Conservation (phyloP, 2,888 invertebrate genomes). For the Tipula helvola region DNA sequence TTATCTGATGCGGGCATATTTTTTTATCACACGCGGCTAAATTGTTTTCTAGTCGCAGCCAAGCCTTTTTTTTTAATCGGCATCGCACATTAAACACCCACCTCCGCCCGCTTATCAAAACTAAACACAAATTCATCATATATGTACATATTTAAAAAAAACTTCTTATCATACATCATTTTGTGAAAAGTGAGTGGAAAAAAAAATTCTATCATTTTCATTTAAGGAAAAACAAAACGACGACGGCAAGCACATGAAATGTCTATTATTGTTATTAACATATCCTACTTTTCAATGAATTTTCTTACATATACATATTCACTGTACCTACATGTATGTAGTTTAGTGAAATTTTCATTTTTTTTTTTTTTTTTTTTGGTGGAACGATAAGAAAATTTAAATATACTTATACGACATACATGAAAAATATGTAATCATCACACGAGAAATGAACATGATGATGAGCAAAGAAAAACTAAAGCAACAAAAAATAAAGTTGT, state of each 20-base stretch:
- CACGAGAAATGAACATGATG: background rate
- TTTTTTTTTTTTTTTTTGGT: background rate
- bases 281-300: conserved; percentile 4
- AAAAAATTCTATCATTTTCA: background rate
- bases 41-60: background rate
- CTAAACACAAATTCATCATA: background rate
- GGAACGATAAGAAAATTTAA: background rate
- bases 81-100: background rate
- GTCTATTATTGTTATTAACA: conserved; percentile 4
- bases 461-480: background rate
- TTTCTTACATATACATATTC: background rate
- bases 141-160: background rate
- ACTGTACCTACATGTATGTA: background rate
- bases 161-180: background rate
- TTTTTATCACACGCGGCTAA: background rate
- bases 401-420: background rate
- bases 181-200: background rate
- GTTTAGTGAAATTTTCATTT: background rate
- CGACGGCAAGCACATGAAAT: background rate
- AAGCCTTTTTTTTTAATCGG: background rate
- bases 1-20: background rate
- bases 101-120: background rate
- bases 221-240: background rate
- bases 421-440: background rate
- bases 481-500: background rate